Conservation (phyloP, 2,113 vertebrate species). For the Catharus fuscescens region DNA sequence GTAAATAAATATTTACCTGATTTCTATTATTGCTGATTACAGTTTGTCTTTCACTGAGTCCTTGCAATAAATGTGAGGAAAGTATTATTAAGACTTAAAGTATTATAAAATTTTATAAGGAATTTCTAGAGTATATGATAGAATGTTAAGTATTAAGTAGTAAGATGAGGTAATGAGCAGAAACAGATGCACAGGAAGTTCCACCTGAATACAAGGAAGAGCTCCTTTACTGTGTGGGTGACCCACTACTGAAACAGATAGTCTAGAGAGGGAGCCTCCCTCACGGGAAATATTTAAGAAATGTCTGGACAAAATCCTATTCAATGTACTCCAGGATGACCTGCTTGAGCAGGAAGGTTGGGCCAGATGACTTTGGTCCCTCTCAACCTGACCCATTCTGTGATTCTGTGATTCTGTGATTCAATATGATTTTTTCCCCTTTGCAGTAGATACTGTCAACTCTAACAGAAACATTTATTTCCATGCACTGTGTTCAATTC, state of each 20-base stretch:
- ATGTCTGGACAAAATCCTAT: neutral
- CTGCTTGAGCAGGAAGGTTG: neutral
- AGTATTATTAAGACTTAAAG: neutral
- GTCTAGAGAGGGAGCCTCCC: neutral
- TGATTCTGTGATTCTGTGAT: neutral
- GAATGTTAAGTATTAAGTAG: neutral
- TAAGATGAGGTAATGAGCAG: neutral
- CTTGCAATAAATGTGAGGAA: neutral
- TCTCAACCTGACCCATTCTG: neutral
- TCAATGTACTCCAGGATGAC: neutral
- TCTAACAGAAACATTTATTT: neutral
- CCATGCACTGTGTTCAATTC: neutral
- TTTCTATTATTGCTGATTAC: neutral
- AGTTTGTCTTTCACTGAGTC: neutral
- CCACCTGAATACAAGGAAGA: neutral
- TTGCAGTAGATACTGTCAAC: neutral
- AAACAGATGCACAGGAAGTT: neutral
- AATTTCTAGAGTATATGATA: neutral
- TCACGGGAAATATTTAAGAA: neutral
- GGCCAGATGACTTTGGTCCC: too few species aligned
- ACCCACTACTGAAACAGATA: neutral
- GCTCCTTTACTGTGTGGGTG: neutral
- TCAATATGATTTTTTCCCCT: neutral
- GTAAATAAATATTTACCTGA: neutral
- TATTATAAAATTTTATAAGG: neutral